These are phyloP conservation scores for Himantopus leucocephalus DNA, from an alignment of 2,113 vertebrate genomes.

Conservation along the genomic window DNA sequence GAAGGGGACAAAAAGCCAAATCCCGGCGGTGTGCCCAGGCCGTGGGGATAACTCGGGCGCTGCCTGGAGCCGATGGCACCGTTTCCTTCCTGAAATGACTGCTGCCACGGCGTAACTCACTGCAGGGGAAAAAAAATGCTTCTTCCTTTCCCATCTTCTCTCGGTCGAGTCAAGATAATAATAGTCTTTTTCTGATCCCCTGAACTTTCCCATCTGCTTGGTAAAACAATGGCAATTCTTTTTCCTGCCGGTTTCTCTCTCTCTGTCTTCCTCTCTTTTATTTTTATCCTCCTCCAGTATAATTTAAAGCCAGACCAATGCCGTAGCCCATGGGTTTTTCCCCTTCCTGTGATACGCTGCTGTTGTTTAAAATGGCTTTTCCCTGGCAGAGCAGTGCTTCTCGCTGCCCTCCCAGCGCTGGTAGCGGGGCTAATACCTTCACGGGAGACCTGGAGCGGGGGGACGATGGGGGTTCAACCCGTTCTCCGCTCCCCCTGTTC, in stretches of 20 bases:
- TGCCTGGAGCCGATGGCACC: not conserved
- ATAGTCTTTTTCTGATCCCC: slow-evolving; percentile 81
- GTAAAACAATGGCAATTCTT: slow-evolving; percentile 83
- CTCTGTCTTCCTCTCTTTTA: slow-evolving; percentile 69
- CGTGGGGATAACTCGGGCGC: not conserved
- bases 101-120: slow-evolving; percentile 4
- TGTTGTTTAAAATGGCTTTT: slow-evolving; percentile 72
- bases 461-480: not conserved
- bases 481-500: rapidly evolving
- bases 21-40: not conserved
- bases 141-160: slow-evolving; percentile 73
- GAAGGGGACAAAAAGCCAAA: not conserved
- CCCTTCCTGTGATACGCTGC: slow-evolving; percentile 58
- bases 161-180: slow-evolving; percentile 76
- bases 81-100: slow-evolving; percentile 41
- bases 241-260: slow-evolving; percentile 60
- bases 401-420: not conserved
- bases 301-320: slow-evolving; percentile 72
- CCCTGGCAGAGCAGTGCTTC: not conserved
- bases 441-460: not conserved
- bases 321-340: slow-evolving; percentile 59
- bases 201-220: slow-evolving; percentile 84
- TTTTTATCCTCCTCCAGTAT: slow-evolving; percentile 73
- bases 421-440: not conserved
- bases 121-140: slow-evolving; percentile 41